These are phyloP conservation scores for Nasua narica DNA, from an alignment of 2,797 vertebrate genomes.

Conservation along the genomic window DNA sequence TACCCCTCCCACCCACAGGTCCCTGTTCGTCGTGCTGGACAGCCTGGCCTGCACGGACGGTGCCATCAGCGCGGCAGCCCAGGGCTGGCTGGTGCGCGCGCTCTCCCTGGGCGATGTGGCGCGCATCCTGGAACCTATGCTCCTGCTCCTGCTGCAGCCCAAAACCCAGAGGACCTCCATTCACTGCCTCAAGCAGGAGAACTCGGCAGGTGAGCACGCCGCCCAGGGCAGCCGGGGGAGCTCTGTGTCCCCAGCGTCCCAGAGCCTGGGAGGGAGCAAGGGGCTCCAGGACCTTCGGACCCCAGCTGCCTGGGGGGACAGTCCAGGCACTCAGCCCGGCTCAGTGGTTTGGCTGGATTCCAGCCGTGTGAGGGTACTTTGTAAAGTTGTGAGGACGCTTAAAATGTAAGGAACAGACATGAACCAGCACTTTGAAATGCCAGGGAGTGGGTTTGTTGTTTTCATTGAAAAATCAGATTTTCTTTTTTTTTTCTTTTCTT, in stretches of 20 bases:
- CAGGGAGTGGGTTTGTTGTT: background rate
- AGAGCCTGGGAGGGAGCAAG: rapidly evolving
- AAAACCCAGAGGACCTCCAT: constrained; percentile 93
- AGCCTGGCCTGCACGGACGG: constrained; percentile 92
- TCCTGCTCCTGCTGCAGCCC: constrained; percentile 94
- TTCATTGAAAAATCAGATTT: background rate
- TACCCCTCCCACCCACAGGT: constrained; percentile 80
- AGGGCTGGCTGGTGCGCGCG: constrained; percentile 95
- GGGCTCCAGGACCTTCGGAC: no score
- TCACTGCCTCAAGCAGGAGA: constrained; percentile 88
- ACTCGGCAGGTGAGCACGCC: constrained; percentile 85
- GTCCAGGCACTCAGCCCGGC: background rate
- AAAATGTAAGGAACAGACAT: background rate
- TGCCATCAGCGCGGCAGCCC: constrained; percentile 91
- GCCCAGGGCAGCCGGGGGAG: rapidly evolving
- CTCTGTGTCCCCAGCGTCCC: background rate
- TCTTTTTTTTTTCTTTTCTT: no score
- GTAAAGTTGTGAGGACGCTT: background rate
- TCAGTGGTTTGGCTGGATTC: background rate
- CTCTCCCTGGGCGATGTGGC: constrained; percentile 93
- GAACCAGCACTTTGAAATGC: background rate
- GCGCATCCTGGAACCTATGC: constrained; percentile 94
- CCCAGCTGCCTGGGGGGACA: rapidly evolving
- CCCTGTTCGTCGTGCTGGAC: constrained; percentile 96
- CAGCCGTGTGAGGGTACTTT: rapidly evolving